phyloP scores from a whole-genome alignment of 2,113 vertebrate genomes.

The Archocentrus centrarchus region DNA sequence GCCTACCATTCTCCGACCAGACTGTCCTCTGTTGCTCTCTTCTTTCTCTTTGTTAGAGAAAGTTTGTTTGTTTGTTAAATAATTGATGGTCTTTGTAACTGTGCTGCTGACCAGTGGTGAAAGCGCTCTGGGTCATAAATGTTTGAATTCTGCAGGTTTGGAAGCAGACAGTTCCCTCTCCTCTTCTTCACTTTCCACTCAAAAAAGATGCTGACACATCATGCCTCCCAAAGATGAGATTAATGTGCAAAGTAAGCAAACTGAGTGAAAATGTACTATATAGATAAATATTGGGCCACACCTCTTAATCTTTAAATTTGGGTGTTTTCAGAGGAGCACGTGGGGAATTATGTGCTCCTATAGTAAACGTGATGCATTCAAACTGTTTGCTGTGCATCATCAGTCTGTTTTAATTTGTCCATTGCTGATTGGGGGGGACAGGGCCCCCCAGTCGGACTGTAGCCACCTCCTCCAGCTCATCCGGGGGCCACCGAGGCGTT shows the following conservation, averaged over 20 bases:
- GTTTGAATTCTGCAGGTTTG: constrained; percentile 9
- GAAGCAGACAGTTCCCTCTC: background rate
- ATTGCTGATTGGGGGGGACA: no score
- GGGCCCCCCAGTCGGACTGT: no score
- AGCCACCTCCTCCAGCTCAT: no score
- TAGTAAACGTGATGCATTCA: no score
- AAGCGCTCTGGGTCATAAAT: background rate
- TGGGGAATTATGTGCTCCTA: no score
- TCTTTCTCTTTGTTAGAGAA: background rate
- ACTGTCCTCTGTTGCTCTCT: background rate
- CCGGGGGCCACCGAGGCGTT: no score
- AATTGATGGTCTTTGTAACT: constrained; percentile 13
- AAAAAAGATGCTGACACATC: background rate
- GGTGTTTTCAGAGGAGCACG: no score
- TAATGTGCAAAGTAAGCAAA: background rate
- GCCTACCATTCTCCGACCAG: background rate
- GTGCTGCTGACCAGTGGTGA: background rate
- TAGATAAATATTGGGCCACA: no score
- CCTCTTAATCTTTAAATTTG: no score
- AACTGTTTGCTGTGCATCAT: no score
- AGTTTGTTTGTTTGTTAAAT: background rate
- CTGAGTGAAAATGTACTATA: background rate
- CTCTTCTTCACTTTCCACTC: background rate
- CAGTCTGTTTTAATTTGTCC: no score
- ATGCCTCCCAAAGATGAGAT: background rate